These are phyloP conservation scores for Nothobranchius furzeri DNA, from an alignment of 2,113 vertebrate genomes.

Conservation along the genomic window DNA sequence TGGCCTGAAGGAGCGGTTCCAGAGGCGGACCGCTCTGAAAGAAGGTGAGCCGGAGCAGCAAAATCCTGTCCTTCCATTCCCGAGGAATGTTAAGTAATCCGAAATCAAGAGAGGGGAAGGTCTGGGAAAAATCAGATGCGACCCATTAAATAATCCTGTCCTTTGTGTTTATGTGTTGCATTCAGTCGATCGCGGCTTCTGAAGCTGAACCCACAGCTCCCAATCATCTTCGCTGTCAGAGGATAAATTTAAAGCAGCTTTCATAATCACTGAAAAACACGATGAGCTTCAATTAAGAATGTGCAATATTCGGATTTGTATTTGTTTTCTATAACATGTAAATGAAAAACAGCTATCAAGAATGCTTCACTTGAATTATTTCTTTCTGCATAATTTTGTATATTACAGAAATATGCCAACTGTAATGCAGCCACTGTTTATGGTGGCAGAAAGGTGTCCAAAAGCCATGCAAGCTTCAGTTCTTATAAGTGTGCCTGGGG, in stretches of 20 bases:
- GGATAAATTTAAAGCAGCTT: conserved; percentile 47
- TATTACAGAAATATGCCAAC: conserved; percentile 16
- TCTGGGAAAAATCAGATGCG: conserved; percentile 76
- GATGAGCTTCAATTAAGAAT: conserved; percentile 6
- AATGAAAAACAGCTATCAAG: conserved; percentile 12
- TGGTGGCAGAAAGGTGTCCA: conserved; percentile 38
- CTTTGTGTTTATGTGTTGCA: conserved; percentile 73
- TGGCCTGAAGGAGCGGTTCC: conserved; percentile 87
- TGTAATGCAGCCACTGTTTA: conserved; percentile 39
- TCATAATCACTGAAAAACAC: conserved; percentile 29
- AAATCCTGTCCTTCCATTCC: conserved; percentile 96
- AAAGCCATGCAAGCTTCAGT: conserved; percentile 38
- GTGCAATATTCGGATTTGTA: conserved; percentile 14
- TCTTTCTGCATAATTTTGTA: conserved; percentile 23
- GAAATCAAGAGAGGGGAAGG: conserved; percentile 71
- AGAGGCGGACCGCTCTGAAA: conserved; percentile 88
- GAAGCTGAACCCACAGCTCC: conserved; percentile 72
- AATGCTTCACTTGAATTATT: conserved; percentile 27
- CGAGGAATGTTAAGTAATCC: conserved; percentile 76
- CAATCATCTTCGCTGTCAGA: conserved; percentile 82
- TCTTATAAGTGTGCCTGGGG: conserved; percentile 61
- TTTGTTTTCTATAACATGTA: too few species aligned
- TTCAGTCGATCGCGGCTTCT: conserved; percentile 73
- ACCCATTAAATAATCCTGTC: conserved; percentile 81
- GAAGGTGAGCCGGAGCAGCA: conserved; percentile 90